phyloP scores from a whole-genome alignment of 2,113 vertebrate species.

The Hypocryptadius cinnamomeus region DNA sequence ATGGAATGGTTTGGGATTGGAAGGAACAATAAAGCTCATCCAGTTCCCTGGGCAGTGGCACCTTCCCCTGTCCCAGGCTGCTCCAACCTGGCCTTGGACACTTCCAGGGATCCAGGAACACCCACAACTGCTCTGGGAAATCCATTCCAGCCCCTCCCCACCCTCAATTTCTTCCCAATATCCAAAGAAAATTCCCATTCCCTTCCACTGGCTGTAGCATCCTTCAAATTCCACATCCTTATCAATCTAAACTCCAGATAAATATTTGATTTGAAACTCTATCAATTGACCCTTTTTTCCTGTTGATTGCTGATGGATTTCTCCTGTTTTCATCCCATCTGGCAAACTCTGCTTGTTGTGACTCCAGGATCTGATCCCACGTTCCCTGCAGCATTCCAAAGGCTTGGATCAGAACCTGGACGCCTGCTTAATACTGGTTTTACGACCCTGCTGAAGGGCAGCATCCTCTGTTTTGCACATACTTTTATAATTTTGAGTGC shows the following conservation, averaged over 20 bases:
- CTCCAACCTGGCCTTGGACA: background rate
- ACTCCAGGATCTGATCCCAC: background rate
- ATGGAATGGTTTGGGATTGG: background rate
- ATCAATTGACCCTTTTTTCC: background rate
- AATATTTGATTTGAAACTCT: background rate
- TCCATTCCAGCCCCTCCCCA: background rate
- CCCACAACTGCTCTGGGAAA: background rate
- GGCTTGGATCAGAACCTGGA: background rate
- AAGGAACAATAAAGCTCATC: background rate
- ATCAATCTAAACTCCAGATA: background rate
- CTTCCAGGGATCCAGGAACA: background rate
- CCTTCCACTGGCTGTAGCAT: accelerated
- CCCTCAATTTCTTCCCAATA: background rate
- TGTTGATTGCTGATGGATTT: background rate
- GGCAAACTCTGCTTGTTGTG: background rate
- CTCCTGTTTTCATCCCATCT: background rate
- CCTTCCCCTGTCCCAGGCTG: background rate
- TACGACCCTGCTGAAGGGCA: background rate
- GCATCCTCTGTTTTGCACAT: slow-evolving; percentile 24
- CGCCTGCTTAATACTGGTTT: slow-evolving; percentile 9
- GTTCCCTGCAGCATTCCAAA: slow-evolving; percentile 14
- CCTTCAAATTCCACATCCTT: background rate
- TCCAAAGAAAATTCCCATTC: background rate
- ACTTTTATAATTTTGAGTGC: background rate
- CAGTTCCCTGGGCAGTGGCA: background rate